A percentile compares a stretch with the other conserved stretches of the same genome.
Evolutionary conservation across 2,888 invertebrate species (phyloP).

Genomic region (Erynnis tages): DNA sequence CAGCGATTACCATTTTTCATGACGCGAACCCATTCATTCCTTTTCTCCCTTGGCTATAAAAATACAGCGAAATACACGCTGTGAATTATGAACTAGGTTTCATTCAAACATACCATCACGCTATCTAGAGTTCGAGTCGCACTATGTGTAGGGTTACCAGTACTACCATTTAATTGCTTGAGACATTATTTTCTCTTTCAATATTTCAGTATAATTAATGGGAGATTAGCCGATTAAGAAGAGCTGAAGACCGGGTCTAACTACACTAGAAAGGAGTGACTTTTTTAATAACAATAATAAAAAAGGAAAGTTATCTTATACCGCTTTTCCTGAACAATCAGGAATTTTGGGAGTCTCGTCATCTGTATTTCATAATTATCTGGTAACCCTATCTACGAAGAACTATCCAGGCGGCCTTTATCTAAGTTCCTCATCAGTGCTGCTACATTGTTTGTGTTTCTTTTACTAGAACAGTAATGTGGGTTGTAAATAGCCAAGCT

Average conservation of each 20-base stretch:
- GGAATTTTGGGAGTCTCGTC: too few species aligned
- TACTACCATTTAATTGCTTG: too few species aligned
- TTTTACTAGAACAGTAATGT: conserved; percentile 3
- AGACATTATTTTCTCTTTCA: too few species aligned
- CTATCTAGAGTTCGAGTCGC: conserved; percentile 10
- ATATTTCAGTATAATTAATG: too few species aligned
- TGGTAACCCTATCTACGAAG: neutral
- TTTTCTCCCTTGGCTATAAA: conserved; percentile 28
- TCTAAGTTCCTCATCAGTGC: conserved; percentile 14
- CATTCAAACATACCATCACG: conserved; percentile 27
- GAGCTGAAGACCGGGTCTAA: too few species aligned
- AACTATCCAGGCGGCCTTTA: conserved; percentile 15
- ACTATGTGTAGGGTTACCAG: too few species aligned
- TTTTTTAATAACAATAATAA: too few species aligned
- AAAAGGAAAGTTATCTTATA: too few species aligned
- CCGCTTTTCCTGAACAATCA: too few species aligned
- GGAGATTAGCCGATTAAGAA: too few species aligned
- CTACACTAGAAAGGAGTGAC: too few species aligned
- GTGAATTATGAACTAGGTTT: conserved; percentile 26
- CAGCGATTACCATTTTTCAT: conserved; percentile 27
- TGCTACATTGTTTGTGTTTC: conserved; percentile 9
- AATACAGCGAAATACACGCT: conserved; percentile 26
- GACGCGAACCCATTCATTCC: conserved; percentile 27
- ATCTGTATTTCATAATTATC: too few species aligned
- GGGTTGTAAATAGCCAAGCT: neutral